Evolutionary conservation across 2,888 invertebrate species (phyloP).

Genomic region (Caenorhabditis sp.): DNA sequence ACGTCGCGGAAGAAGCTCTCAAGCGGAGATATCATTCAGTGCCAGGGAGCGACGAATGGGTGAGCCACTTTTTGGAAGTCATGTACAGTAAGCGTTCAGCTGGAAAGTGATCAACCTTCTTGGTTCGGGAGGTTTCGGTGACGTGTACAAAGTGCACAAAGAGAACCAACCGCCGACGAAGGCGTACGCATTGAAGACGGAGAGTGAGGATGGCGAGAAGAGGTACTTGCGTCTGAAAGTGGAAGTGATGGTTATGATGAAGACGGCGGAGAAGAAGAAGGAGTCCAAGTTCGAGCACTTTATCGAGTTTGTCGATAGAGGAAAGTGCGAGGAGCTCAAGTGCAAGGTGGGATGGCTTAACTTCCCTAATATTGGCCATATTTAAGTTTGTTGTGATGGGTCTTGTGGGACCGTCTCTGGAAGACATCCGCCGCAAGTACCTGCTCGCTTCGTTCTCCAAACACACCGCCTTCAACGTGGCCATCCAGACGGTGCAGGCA

Average conservation of each 20-base stretch:
- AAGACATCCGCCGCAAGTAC: constrained; percentile 60
- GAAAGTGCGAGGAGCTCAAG: constrained; percentile 55
- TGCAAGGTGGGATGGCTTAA: constrained; percentile 57
- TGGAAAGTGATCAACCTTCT: constrained; percentile 58
- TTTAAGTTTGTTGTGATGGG: constrained; percentile 63
- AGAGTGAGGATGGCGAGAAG: constrained; percentile 58
- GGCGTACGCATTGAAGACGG: constrained; percentile 64
- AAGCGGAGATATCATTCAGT: constrained; percentile 17
- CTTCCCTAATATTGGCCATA: too few species aligned
- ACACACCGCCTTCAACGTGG: constrained; percentile 47
- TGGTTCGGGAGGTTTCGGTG: constrained; percentile 65
- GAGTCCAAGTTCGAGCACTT: constrained; percentile 53
- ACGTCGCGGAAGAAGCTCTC: constrained; percentile 28
- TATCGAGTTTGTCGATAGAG: constrained; percentile 62
- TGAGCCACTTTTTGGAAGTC: background rate
- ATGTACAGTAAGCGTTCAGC: background rate
- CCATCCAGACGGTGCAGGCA: constrained; percentile 54
- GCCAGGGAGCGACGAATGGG: constrained; percentile 22
- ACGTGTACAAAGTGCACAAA: constrained; percentile 62
- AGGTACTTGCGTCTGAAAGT: constrained; percentile 61
- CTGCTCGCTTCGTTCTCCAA: constrained; percentile 44
- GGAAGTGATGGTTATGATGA: constrained; percentile 62
- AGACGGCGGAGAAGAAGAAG: constrained; percentile 39
- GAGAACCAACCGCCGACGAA: constrained; percentile 26
- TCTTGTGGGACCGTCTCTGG: constrained; percentile 60